Evolutionary conservation across 2,888 invertebrate species (phyloP).

Genomic region (Lacanobia wlatinum): DNA sequence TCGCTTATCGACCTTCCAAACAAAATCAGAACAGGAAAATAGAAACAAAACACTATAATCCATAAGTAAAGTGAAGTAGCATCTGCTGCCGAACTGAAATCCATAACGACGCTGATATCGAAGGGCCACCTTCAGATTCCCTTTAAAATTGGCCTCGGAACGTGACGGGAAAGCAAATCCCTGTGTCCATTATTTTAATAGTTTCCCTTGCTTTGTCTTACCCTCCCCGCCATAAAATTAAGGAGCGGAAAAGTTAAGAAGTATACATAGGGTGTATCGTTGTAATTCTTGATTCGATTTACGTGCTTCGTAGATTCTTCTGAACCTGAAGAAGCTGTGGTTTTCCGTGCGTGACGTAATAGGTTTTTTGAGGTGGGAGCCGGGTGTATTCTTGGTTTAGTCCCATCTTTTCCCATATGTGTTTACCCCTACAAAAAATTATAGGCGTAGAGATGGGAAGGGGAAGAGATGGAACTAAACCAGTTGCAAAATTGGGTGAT

Average conservation of each 20-base stretch:
- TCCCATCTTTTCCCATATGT: too few species aligned
- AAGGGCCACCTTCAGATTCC: conserved; percentile 66
- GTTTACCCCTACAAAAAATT: too few species aligned
- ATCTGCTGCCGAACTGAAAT: conserved; percentile 75
- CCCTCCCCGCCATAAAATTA: conserved; percentile 64
- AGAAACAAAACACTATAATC: conserved; percentile 38
- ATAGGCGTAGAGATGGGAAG: too few species aligned
- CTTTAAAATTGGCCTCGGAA: conserved; percentile 83
- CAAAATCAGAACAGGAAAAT: conserved; percentile 25
- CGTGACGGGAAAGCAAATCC: conserved; percentile 82
- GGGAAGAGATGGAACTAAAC: too few species aligned
- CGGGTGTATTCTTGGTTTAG: too few species aligned
- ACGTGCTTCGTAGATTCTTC: conserved; percentile 32
- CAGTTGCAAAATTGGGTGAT: too few species aligned
- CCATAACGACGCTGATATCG: conserved; percentile 73
- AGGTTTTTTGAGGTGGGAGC: too few species aligned
- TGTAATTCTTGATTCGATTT: conserved; percentile 62
- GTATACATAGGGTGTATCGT: conserved; percentile 40
- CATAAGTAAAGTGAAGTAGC: conserved; percentile 63
- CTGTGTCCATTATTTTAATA: conserved; percentile 80
- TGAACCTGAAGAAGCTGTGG: conserved; percentile 4
- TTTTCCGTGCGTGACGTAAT: conserved; percentile 21
- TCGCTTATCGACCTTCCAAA: background rate
- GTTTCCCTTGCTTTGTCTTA: conserved; percentile 74
- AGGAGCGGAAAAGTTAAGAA: conserved; percentile 65